phyloP scores from a whole-genome alignment of 2,113 vertebrate genomes.

The Grammomys surdaster region DNA sequence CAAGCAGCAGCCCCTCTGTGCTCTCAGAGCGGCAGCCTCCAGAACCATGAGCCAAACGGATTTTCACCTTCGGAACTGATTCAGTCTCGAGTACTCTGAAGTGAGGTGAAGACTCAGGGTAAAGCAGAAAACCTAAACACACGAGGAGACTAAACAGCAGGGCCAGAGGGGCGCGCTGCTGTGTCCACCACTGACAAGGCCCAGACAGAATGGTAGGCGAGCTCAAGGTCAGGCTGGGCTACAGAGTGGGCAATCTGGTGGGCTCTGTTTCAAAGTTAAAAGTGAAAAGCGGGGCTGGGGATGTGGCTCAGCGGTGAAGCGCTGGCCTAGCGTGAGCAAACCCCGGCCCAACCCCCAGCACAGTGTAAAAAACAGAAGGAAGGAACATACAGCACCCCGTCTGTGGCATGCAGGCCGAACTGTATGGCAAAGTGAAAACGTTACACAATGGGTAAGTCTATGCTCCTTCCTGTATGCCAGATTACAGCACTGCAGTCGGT shows the following conservation, averaged over 20 bases:
- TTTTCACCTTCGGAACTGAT: neutral
- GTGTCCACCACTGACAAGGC: neutral
- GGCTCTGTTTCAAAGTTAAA: neutral
- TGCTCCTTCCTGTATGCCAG: neutral
- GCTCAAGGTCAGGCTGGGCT: neutral
- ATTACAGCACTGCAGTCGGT: neutral
- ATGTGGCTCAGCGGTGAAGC: neutral
- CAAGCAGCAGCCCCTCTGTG: no score
- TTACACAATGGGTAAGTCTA: neutral
- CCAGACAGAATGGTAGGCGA: no score
- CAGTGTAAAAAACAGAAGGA: neutral
- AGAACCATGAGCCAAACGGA: neutral
- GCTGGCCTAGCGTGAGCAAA: neutral
- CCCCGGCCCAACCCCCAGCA: neutral
- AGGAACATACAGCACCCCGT: neutral
- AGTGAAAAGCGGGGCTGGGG: neutral
- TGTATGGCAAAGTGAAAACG: neutral
- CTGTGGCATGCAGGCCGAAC: neutral
- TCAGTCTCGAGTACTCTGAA: neutral
- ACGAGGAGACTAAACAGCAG: neutral
- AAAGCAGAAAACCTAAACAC: neutral
- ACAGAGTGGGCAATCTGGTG: neutral
- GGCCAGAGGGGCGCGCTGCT: neutral
- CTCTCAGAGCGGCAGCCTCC: neutral
- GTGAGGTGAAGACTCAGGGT: neutral